phyloP scores from a whole-genome alignment of 2,797 vertebrate genomes.

The Sebastes matsubarae region DNA sequence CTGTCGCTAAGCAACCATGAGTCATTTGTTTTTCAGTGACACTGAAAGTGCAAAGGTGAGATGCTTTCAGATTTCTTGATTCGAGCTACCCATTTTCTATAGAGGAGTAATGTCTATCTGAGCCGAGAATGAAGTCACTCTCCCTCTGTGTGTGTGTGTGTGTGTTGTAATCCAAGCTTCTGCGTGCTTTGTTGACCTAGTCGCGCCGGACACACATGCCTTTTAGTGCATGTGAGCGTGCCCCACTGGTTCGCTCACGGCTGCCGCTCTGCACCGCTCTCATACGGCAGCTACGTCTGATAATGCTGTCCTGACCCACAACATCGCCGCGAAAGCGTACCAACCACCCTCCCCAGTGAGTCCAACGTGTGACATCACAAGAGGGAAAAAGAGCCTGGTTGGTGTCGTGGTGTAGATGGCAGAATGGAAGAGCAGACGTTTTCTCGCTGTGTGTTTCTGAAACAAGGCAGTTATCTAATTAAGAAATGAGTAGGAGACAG shows the following conservation, averaged over 20 bases:
- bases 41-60: no score
- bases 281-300: no score
- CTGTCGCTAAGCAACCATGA: no score
- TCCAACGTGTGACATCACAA: constrained; percentile 29
- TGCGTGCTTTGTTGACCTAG: not conserved
- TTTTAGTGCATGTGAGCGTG: no score
- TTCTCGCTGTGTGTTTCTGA: constrained; percentile 1
- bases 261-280: no score
- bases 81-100: not conserved
- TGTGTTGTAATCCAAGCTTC: not conserved
- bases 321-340: no score
- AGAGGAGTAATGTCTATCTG: not conserved
- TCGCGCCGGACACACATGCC: no score
- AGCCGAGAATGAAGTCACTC: not conserved
- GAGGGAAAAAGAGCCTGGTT: not conserved
- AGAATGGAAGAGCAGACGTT: constrained; percentile 24
- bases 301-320: no score
- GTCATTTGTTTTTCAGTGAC: no score
- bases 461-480: constrained; percentile 24
- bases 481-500: not conserved
- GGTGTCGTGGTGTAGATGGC: constrained; percentile 9
- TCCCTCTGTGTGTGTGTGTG: not conserved
- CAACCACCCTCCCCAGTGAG: not conserved
- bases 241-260: no score
- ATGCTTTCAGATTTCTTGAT: no score